Conservation (phyloP, 2,113 vertebrate genomes). For the Empidonax alnorum region DNA sequence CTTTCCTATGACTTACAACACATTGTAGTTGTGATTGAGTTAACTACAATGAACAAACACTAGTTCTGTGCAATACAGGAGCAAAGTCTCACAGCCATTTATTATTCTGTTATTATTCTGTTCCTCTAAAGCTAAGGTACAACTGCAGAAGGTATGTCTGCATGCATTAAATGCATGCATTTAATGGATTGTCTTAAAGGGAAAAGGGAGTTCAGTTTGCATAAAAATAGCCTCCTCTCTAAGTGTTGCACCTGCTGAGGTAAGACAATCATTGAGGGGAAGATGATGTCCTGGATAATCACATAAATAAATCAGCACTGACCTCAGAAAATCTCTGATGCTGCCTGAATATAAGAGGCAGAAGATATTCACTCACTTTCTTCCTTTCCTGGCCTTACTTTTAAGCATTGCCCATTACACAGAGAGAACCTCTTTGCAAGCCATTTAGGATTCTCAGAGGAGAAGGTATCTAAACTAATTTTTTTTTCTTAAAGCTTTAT, state of each 20-base stretch:
- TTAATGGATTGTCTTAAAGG: not conserved
- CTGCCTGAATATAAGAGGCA: not conserved
- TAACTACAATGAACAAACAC: not conserved
- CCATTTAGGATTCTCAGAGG: not conserved
- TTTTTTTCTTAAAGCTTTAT: not conserved
- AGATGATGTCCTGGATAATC: not conserved
- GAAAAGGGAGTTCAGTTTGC: not conserved
- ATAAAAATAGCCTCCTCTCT: constrained; percentile 15
- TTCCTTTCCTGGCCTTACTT: not conserved
- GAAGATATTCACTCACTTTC: not conserved
- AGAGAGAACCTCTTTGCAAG: not conserved
- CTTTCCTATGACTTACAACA: not conserved
- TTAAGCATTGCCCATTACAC: not conserved
- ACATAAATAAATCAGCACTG: constrained; percentile 47
- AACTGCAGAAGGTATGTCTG: not conserved
- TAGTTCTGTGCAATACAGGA: not conserved
- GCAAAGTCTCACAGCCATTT: not conserved
- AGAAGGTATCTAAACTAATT: not conserved
- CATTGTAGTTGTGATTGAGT: not conserved
- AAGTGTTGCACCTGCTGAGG: constrained; percentile 1
- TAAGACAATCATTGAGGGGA: constrained; percentile 6
- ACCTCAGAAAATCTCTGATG: constrained; percentile 27
- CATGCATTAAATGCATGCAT: too few relatives aligned
- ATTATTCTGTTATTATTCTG: not conserved
- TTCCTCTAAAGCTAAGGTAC: not conserved